Evolutionary conservation across 2,888 invertebrate species (phyloP).

Genomic region (Drosophila prolongata): DNA sequence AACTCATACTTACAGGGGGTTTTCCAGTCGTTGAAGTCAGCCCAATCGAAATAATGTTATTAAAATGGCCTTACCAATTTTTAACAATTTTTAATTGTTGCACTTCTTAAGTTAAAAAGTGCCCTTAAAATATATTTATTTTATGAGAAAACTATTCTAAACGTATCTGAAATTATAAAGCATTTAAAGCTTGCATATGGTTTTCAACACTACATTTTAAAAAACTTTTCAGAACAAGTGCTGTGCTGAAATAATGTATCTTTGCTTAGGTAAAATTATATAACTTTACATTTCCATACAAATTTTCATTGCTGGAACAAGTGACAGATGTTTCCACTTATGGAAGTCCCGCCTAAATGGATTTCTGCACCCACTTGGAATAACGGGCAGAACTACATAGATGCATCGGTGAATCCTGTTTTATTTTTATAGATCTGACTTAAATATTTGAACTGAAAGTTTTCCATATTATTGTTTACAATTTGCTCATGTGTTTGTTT

Average conservation of each 20-base stretch:
- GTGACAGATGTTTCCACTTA: background rate
- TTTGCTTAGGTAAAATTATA: no score
- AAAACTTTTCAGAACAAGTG: no score
- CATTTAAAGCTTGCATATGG: no score
- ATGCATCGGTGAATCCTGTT: conserved; percentile 30
- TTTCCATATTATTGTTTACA: conserved; percentile 23
- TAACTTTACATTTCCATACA: background rate
- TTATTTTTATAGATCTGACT: conserved; percentile 8
- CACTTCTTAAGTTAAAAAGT: no score
- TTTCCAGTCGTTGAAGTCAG: background rate
- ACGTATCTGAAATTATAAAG: no score
- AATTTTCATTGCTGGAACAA: background rate
- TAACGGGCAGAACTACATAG: conserved; percentile 17
- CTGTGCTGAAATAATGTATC: no score
- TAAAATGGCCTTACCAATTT: no score
- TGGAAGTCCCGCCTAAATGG: background rate
- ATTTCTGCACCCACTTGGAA: background rate
- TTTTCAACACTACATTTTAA: no score
- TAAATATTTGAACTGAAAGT: conserved; percentile 1
- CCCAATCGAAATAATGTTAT: no score
- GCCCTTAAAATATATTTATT: no score
- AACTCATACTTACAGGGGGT: background rate
- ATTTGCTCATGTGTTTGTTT: conserved; percentile 9
- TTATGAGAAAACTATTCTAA: no score
- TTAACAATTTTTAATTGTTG: no score